A percentile compares a stretch with the other conserved stretches of the same genome.
These are phyloP conservation scores for Pholis gunnellus DNA, from an alignment of 2,113 vertebrate species.

Conservation along the genomic window DNA sequence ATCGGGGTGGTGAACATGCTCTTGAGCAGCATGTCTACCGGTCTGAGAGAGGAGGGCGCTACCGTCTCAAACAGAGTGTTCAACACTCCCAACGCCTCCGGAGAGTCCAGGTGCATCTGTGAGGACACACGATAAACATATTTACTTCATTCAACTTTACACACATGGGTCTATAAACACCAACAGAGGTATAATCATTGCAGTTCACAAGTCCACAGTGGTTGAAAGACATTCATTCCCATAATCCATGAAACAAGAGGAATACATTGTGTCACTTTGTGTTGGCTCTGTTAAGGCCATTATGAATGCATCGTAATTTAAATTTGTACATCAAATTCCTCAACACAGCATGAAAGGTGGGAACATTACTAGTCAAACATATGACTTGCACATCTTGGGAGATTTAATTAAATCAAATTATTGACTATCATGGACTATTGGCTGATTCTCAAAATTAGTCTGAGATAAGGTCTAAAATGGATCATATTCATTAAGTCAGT, in stretches of 20 bases:
- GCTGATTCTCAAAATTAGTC: not conserved
- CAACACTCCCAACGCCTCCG: conserved; percentile 94
- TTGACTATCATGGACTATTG: not conserved
- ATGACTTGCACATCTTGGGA: not conserved
- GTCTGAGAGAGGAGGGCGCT: conserved; percentile 95
- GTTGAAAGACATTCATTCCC: not conserved
- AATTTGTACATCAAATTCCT: not conserved
- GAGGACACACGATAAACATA: not conserved
- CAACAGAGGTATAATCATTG: not conserved
- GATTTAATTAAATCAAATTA: not conserved
- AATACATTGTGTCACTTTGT: too few relatives aligned
- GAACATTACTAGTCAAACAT: not conserved
- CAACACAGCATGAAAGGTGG: not conserved
- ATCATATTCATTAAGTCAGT: not conserved
- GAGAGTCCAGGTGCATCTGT: conserved; percentile 97
- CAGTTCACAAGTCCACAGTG: not conserved
- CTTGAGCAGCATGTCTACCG: conserved; percentile 97
- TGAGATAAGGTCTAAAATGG: not conserved
- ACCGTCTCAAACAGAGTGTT: conserved; percentile 97
- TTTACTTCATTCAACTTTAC: not conserved
- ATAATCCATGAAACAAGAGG: not conserved
- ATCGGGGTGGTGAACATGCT: conserved; percentile 95
- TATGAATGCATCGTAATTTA: too few relatives aligned
- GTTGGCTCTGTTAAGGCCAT: too few relatives aligned
- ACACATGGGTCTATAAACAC: not conserved